Evolutionary conservation across 2,113 vertebrate genomes (phyloP).

Genomic region (Gambusia holbrooki): DNA sequence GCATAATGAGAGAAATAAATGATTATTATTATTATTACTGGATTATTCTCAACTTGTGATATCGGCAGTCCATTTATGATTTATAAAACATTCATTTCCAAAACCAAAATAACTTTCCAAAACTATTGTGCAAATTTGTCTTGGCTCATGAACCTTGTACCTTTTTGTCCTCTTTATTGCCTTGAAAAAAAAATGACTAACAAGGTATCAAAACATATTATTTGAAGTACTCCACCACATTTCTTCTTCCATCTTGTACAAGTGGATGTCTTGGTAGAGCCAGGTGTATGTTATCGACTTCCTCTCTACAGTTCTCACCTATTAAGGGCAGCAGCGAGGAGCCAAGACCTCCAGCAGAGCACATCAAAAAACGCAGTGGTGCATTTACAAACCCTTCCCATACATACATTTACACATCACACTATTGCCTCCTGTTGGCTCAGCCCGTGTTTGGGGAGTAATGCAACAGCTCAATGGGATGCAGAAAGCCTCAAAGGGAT

Average conservation of each 20-base stretch:
- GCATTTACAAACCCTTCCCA: constrained; percentile 51
- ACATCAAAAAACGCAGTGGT: constrained; percentile 48
- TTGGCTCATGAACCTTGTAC: neutral
- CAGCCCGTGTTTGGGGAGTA: constrained; percentile 33
- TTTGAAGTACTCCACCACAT: constrained; percentile 7
- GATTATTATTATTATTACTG: too few relatives aligned
- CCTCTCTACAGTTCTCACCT: constrained; percentile 45
- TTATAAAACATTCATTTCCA: too few relatives aligned
- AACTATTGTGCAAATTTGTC: neutral
- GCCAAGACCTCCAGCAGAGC: constrained; percentile 53
- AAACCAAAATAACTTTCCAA: too few relatives aligned
- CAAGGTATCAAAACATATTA: neutral
- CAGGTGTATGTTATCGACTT: constrained; percentile 15
- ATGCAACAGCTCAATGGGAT: constrained; percentile 17
- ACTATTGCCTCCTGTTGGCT: constrained; percentile 49
- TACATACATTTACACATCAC: constrained; percentile 55
- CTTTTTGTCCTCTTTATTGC: neutral
- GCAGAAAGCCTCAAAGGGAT: constrained; percentile 51
- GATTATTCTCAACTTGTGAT: too few relatives aligned
- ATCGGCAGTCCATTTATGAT: too few relatives aligned
- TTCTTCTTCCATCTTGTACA: neutral
- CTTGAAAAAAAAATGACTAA: neutral
- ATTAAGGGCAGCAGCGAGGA: constrained; percentile 50
- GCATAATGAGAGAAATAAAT: too few relatives aligned
- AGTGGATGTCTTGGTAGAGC: constrained; percentile 5